These are phyloP conservation scores for Platichthys stellatus DNA, from an alignment of 2,113 vertebrate species.

Conservation along the genomic window DNA sequence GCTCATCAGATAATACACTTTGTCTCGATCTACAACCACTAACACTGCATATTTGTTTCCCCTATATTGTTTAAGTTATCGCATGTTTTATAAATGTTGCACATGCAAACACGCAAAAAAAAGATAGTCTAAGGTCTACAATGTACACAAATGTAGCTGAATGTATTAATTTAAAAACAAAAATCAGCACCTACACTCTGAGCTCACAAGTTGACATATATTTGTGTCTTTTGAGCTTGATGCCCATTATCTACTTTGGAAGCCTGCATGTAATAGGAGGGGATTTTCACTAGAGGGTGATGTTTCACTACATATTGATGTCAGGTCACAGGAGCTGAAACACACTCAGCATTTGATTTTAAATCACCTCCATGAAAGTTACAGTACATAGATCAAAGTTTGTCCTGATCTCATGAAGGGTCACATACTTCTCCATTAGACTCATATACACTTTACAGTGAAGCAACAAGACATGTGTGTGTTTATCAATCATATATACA, in stretches of 20 bases:
- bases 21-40: background rate
- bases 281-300: conserved; percentile 58
- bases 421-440: background rate
- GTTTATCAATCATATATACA: too few relatives aligned
- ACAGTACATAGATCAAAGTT: background rate
- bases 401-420: background rate
- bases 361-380: background rate
- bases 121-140: too few relatives aligned
- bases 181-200: background rate
- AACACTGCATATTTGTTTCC: background rate
- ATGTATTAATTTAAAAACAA: too few relatives aligned
- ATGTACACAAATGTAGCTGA: too few relatives aligned
- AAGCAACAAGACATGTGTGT: background rate
- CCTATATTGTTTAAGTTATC: too few relatives aligned
- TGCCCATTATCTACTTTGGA: background rate
- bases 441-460: background rate
- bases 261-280: conserved; percentile 32
- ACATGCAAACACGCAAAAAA: too few relatives aligned
- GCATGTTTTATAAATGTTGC: too few relatives aligned
- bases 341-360: background rate
- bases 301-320: conserved; percentile 30
- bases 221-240: background rate
- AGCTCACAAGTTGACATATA: background rate
- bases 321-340: background rate
- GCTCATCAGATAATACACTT: background rate